Percentiles rank a stretch among this genome's conserved stretches.
Evolutionary conservation across 2,113 vertebrate genomes (phyloP).

Genomic region (Heterochromis multidens): DNA sequence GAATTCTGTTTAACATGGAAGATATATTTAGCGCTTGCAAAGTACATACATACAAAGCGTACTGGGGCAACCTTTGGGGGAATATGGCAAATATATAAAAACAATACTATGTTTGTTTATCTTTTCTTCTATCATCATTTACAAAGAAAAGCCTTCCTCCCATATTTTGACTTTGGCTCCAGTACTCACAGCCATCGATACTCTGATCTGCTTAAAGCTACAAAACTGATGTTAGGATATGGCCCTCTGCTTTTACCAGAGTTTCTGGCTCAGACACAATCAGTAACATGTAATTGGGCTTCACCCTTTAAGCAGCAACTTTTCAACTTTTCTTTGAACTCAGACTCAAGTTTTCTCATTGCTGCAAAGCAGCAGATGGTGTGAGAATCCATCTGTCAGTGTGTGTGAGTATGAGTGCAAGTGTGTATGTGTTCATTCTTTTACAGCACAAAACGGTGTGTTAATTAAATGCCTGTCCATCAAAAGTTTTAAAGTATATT

Average conservation of each 20-base stretch:
- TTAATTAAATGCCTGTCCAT: constrained; percentile 58
- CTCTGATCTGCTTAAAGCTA: constrained; percentile 58
- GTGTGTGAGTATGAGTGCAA: constrained; percentile 23
- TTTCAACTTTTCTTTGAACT: constrained; percentile 39
- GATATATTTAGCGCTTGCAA: constrained; percentile 60
- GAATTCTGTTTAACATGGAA: constrained; percentile 55
- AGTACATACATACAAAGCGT: constrained; percentile 67
- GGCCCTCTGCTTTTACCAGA: background rate
- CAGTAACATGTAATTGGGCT: constrained; percentile 17
- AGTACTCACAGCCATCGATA: constrained; percentile 15
- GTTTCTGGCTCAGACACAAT: constrained; percentile 7
- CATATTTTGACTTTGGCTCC: constrained; percentile 41
- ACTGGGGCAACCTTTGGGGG: constrained; percentile 40
- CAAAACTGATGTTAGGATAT: constrained; percentile 41
- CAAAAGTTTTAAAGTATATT: constrained; percentile 37
- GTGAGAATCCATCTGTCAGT: constrained; percentile 53
- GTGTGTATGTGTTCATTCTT: constrained; percentile 43
- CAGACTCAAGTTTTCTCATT: constrained; percentile 36
- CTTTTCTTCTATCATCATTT: constrained; percentile 32
- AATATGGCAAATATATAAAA: constrained; percentile 56
- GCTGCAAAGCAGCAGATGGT: constrained; percentile 54
- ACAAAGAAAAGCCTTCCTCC: constrained; percentile 34
- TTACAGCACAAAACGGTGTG: constrained; percentile 50
- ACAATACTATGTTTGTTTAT: constrained; percentile 40
- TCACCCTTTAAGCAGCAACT: constrained; percentile 41